Evolutionary conservation across 2,888 invertebrate species (phyloP).

Genomic region (Lasioglossum zephyrum): DNA sequence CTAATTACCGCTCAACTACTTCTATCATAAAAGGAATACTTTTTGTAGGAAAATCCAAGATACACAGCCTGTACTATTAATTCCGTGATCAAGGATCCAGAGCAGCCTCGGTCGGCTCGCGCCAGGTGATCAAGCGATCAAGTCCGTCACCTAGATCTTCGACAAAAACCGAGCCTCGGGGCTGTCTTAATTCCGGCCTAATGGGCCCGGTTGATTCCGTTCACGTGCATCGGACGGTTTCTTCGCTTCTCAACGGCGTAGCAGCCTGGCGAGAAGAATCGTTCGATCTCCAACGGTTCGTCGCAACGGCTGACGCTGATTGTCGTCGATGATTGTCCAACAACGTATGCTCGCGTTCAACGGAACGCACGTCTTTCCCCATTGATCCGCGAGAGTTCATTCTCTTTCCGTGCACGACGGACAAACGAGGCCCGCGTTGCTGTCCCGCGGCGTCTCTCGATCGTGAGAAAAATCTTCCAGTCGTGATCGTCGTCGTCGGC

Average conservation of each 20-base stretch:
- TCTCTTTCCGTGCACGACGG: constrained; percentile 8
- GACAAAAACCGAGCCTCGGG: constrained; percentile 18
- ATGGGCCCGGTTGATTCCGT: constrained; percentile 21
- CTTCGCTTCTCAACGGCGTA: constrained; percentile 12
- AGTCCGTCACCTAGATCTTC: constrained; percentile 9
- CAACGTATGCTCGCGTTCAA: not conserved
- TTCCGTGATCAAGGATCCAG: not conserved
- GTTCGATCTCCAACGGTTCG: constrained; percentile 27
- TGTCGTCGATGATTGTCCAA: constrained; percentile 1
- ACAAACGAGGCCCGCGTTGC: constrained; percentile 12
- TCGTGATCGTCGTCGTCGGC: constrained; percentile 2
- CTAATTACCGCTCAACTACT: not conserved
- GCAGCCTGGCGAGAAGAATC: not conserved
- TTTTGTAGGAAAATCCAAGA: not conserved
- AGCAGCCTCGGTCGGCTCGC: not conserved
- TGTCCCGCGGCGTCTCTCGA: constrained; percentile 63
- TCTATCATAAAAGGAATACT: not conserved
- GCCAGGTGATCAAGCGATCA: constrained; percentile 7
- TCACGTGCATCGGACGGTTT: constrained; percentile 23
- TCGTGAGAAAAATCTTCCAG: constrained; percentile 79
- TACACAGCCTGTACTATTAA: not conserved
- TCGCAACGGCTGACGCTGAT: not conserved
- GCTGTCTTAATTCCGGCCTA: constrained; percentile 33
- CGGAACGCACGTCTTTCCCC: constrained; percentile 16
- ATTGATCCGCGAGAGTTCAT: constrained; percentile 32